Percentiles rank a stretch among this genome's conserved stretches.
These are phyloP conservation scores for Mactromeris polynyma DNA, from an alignment of 2,888 invertebrate genomes.

Conservation along the genomic window DNA sequence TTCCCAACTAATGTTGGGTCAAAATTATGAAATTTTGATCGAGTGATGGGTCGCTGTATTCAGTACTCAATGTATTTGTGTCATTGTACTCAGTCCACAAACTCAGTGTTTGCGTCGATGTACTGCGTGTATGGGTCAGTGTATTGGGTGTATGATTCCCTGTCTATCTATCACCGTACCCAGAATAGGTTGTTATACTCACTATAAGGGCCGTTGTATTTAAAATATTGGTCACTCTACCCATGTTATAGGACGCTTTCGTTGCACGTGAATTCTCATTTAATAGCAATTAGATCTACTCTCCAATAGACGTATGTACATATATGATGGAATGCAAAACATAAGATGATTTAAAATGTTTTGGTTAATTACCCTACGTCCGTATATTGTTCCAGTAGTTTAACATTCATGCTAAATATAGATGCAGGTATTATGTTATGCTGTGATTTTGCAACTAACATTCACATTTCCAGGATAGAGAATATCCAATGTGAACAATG, in stretches of 20 bases:
- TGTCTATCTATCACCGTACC: no score
- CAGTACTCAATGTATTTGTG: neutral
- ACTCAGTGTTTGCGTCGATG: no score
- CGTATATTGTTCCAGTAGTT: neutral
- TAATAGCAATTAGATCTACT: no score
- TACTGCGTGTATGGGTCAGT: no score
- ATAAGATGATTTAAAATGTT: neutral
- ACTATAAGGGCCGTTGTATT: no score
- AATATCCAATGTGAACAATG: neutral
- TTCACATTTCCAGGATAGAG: neutral
- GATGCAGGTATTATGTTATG: neutral
- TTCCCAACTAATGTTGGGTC: neutral
- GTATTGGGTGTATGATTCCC: no score
- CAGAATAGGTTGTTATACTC: no score
- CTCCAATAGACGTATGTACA: neutral
- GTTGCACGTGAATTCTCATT: no score
- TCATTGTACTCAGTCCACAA: no score
- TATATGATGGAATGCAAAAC: neutral
- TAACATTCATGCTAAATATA: neutral
- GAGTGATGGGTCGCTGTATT: neutral
- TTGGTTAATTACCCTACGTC: neutral
- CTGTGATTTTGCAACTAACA: neutral
- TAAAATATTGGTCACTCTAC: no score
- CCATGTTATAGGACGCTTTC: no score
- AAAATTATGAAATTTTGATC: neutral